Conservation (phyloP, 2,888 invertebrate genomes). For the Athrips mouffetella region DNA sequence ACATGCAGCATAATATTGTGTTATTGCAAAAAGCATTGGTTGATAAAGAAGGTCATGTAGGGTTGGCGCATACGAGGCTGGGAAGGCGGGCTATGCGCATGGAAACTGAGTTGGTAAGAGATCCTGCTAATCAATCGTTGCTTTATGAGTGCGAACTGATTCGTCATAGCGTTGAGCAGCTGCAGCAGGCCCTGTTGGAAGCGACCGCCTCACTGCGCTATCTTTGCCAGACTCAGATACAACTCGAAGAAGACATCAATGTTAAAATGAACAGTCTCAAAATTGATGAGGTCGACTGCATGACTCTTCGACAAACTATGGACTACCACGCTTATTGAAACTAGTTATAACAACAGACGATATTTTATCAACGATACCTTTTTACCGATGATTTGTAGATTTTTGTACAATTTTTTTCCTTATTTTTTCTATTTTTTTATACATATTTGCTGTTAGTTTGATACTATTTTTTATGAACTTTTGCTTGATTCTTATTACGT, state of each 20-base stretch:
- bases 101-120: conserved; percentile 89
- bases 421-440: too few relatives aligned
- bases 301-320: conserved; percentile 86
- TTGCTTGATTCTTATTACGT: too few relatives aligned
- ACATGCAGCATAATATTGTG: conserved; percentile 88
- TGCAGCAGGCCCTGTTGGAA: conserved; percentile 85
- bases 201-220: conserved; percentile 87
- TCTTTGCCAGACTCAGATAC: conserved; percentile 90
- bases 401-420: too few relatives aligned
- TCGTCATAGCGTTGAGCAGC: conserved; percentile 80
- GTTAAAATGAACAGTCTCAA: conserved; percentile 93
- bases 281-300: conserved; percentile 96
- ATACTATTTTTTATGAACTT: too few relatives aligned
- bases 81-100: conserved; percentile 88
- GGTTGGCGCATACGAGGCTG: conserved; percentile 89
- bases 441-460: too few relatives aligned
- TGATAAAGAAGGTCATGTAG: conserved; percentile 89
- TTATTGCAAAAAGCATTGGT: conserved; percentile 86
- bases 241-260: conserved; percentile 94
- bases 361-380: too few relatives aligned
- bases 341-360: too few relatives aligned
- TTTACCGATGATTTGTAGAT: too few relatives aligned
- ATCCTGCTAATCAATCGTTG: conserved; percentile 86
- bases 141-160: conserved; percentile 85
- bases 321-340: conserved; percentile 87